Evolutionary conservation across 2,113 vertebrate species (phyloP), one percentile per base, ranked within the genome.

Genomic region (Istiophorus platypterus): DNA sequence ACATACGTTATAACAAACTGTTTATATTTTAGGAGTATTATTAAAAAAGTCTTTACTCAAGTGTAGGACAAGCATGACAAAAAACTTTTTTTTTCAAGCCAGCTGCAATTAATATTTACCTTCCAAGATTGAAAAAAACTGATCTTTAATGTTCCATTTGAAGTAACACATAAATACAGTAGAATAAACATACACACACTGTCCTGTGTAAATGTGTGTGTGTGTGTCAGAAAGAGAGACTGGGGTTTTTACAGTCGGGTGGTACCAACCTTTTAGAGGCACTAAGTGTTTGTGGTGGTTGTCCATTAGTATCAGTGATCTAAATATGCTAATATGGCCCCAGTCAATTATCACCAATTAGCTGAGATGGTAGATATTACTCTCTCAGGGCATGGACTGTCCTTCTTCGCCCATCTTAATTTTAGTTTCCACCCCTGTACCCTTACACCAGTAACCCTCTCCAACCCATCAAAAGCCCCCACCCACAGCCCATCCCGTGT

Each of bases 321-420:
- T 92, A 72, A 94, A 95, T 94, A 94, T 94, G 94, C 91, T 94
- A 95, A 95, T 94, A 85, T 82, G 72, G 29, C 62, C 78, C 69
- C 84, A 89, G 73, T 86, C 88, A 93, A 89, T 95, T 94, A 93
- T 92, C 82, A 89, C 84, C 93, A 93, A 92, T 95, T 94, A 94
- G 88, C 91, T 79, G 87, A 92, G 91, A 92, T 1, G 42, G 85
- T 92, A 83, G 89, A 73, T 93, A 79, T 90, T 86, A 76, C 86
- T 85, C 92, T 92, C 91, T 87, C 64, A 80, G 82, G 92, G 90
- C 91, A 91, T 90, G 73, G 72, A 70, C 78, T 82, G 88, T 91
- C 88, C 73, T 83, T 89, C 91, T 93, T 93, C 29, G 42, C 87
- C 74, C 64, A 52, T 92, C 91, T 94, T 93, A 68, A 54, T 78